Conservation (phyloP, 2,888 invertebrate species). For the Mechanitis messenoides region DNA sequence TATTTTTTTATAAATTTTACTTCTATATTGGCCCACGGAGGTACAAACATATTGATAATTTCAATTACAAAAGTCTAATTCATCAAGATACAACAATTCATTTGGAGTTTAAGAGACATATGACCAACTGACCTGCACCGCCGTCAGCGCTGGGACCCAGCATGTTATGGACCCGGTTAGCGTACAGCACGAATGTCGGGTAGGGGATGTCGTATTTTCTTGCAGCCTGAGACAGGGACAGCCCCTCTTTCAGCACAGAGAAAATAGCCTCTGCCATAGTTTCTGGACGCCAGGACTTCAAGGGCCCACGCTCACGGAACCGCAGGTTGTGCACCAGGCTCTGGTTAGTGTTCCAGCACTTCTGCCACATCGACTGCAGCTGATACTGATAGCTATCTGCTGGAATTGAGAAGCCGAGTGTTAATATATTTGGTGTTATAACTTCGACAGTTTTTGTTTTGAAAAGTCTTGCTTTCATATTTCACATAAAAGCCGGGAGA, state of each 20-base stretch:
- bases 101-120: constrained; percentile 34
- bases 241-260: constrained; percentile 92
- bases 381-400: constrained; percentile 97
- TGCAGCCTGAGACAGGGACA: constrained; percentile 92
- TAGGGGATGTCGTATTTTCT: constrained; percentile 96
- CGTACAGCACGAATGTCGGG: constrained; percentile 94
- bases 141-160: constrained; percentile 94
- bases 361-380: constrained; percentile 96
- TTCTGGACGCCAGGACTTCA: constrained; percentile 95
- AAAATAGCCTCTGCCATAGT: constrained; percentile 97
- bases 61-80: neutral
- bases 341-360: constrained; percentile 96
- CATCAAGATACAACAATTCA: constrained; percentile 22
- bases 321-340: constrained; percentile 92
- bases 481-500: no score
- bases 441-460: no score
- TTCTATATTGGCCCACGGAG: no score
- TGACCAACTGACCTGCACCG: constrained; percentile 83
- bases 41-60: neutral
- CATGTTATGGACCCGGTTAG: constrained; percentile 95
- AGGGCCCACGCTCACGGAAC: constrained; percentile 93
- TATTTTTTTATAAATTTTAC: neutral
- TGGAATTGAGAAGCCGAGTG: constrained; percentile 65
- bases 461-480: no score
- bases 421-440: constrained; percentile 28